Evolutionary conservation across 2,113 vertebrate species (phyloP).

Genomic region (Odocoileus hemionus): DNA sequence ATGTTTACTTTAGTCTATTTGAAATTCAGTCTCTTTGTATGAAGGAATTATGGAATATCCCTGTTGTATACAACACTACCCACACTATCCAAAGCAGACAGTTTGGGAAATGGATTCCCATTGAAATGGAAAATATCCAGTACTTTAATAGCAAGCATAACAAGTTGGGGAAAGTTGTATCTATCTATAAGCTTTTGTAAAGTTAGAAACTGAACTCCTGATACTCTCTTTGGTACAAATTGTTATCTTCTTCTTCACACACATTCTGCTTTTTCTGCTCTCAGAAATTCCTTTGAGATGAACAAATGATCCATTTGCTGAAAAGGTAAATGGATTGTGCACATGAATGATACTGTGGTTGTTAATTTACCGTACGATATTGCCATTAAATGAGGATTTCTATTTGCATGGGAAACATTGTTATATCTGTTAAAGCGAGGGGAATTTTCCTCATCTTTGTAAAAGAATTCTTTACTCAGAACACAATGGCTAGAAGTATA

Average conservation of each 20-base stretch:
- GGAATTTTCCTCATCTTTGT: not conserved
- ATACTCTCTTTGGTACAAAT: conserved; percentile 36
- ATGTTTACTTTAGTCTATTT: not conserved
- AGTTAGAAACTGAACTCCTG: conserved; percentile 32
- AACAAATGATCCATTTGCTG: not conserved
- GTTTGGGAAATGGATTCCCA: not conserved
- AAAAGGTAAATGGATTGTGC: conserved; percentile 33
- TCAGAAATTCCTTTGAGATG: conserved; percentile 40
- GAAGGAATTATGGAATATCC: not conserved
- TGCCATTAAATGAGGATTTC: conserved; percentile 19
- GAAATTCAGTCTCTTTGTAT: not conserved
- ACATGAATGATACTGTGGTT: not conserved
- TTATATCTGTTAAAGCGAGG: not conserved
- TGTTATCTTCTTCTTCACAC: not conserved
- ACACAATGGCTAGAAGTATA: not conserved
- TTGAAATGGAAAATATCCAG: not conserved
- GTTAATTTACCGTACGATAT: not conserved
- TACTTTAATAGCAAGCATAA: not conserved
- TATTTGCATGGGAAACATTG: conserved; percentile 21
- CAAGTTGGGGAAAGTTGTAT: not conserved
- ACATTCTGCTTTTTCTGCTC: conserved; percentile 12
- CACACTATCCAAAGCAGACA: not conserved
- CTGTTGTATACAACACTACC: not conserved
- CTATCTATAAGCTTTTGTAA: not conserved
- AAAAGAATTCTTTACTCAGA: conserved; percentile 1